Conservation (phyloP, 2,888 invertebrate species). For the Dicranocentrus wangi region DNA sequence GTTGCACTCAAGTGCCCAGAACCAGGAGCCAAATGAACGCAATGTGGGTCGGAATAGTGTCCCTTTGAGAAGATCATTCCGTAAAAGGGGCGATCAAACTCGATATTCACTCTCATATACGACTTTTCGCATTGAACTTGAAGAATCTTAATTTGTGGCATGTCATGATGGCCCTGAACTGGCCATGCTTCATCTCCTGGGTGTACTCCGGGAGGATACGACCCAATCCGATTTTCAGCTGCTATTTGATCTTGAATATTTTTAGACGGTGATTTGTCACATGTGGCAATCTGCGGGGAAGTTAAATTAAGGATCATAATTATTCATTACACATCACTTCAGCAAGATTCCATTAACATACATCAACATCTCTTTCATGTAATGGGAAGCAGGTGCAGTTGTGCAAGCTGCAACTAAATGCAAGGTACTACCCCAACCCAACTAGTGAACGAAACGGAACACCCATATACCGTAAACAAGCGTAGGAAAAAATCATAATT, state of each 20-base stretch:
- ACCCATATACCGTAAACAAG: too few relatives aligned
- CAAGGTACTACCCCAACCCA: slow-evolving; percentile 3
- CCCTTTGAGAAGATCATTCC: slow-evolving; percentile 97
- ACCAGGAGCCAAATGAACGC: slow-evolving; percentile 92
- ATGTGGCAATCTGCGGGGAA: slow-evolving; percentile 64
- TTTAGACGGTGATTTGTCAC: slow-evolving; percentile 68
- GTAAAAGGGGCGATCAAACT: slow-evolving; percentile 95
- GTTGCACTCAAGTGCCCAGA: slow-evolving; percentile 93
- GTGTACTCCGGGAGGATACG: slow-evolving; percentile 73
- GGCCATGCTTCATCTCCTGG: slow-evolving; percentile 89
- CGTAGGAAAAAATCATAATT: too few relatives aligned
- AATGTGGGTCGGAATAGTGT: slow-evolving; percentile 90
- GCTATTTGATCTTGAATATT: slow-evolving; percentile 72
- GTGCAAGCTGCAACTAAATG: slow-evolving; percentile 15
- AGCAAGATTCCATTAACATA: slow-evolving; percentile 59
- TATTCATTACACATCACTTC: slow-evolving; percentile 24
- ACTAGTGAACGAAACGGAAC: too few relatives aligned
- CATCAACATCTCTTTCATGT: slow-evolving; percentile 23
- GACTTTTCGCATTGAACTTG: slow-evolving; percentile 97
- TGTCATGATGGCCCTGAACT: slow-evolving; percentile 85
- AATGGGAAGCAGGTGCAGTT: not conserved
- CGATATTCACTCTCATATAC: slow-evolving; percentile 95
- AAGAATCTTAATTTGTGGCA: slow-evolving; percentile 93
- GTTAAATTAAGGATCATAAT: not conserved
- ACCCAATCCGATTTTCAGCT: slow-evolving; percentile 71